These are phyloP conservation scores for Drosophila repleta DNA, from an alignment of 1,140 invertebrate species.

Conservation along the genomic window DNA sequence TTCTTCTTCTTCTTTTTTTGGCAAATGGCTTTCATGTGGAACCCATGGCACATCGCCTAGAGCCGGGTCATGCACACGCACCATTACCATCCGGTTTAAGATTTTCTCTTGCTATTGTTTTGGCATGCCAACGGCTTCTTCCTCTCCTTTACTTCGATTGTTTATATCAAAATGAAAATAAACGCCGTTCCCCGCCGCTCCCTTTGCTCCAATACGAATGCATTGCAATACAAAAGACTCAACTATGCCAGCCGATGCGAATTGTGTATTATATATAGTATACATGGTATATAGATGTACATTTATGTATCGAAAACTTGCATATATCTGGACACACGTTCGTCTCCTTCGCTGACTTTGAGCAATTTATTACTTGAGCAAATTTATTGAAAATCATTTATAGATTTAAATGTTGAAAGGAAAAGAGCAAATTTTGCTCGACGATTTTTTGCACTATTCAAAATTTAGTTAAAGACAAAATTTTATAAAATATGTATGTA, in stretches of 20 bases:
- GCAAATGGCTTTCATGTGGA: conserved; percentile 67
- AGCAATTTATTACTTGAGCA: conserved; percentile 62
- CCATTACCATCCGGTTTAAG: conserved; percentile 69
- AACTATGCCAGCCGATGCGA: not conserved
- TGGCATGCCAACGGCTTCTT: conserved; percentile 67
- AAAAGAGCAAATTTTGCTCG: not conserved
- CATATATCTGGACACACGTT: conserved; percentile 35
- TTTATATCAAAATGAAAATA: conserved; percentile 79
- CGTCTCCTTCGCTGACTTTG: conserved; percentile 40
- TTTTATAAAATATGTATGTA: no score
- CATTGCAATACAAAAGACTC: conserved; percentile 47
- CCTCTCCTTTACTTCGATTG: conserved; percentile 68
- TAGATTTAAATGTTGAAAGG: not conserved
- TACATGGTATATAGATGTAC: conserved; percentile 1
- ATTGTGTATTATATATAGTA: no score
- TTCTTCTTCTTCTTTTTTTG: conserved; percentile 15
- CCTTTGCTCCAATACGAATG: conserved; percentile 70
- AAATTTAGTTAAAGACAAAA: not conserved
- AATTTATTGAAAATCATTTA: conserved; percentile 33
- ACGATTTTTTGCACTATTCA: conserved; percentile 5
- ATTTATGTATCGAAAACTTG: no score
- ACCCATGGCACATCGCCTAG: conserved; percentile 7
- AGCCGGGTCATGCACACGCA: conserved; percentile 43
- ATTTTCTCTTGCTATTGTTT: conserved; percentile 37
- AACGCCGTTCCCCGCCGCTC: conserved; percentile 25